phyloP scores from a whole-genome alignment of 2,888 invertebrate species.

The Vanessa cardui region DNA sequence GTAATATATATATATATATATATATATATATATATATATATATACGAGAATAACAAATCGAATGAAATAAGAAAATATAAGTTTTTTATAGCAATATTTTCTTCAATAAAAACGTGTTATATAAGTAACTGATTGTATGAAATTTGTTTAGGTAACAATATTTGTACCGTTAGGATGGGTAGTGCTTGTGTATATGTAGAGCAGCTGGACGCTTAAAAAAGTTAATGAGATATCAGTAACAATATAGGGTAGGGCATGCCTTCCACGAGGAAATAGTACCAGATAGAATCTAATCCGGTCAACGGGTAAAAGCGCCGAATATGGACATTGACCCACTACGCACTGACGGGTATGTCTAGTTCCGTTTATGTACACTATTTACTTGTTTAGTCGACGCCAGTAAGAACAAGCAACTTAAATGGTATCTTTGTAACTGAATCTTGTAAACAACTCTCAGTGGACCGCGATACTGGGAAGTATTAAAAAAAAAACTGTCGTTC shows the following conservation, averaged over 20 bases:
- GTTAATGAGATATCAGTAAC: conserved; percentile 30
- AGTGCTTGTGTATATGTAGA: too few relatives aligned
- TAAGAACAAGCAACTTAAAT: conserved; percentile 59
- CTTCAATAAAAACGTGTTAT: too few relatives aligned
- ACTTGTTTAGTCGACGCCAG: conserved; percentile 68
- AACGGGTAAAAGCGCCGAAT: conserved; percentile 63
- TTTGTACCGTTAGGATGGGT: too few relatives aligned
- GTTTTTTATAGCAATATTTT: too few relatives aligned
- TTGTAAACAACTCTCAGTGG: conserved; percentile 47
- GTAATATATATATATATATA: too few relatives aligned
- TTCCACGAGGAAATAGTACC: conserved; percentile 51
- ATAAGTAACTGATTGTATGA: too few relatives aligned
- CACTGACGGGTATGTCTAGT: conserved; percentile 64
- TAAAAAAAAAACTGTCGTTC: conserved; percentile 35
- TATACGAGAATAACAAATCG: too few relatives aligned
- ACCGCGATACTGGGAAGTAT: conserved; percentile 33
- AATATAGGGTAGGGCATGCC: conserved; percentile 43
- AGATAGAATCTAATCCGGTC: conserved; percentile 70
- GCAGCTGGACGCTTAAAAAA: background rate
- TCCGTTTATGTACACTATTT: conserved; percentile 69
- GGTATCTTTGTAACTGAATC: conserved; percentile 46
- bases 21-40: too few relatives aligned
- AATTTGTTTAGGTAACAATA: too few relatives aligned
- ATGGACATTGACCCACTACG: conserved; percentile 70
- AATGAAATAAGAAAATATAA: too few relatives aligned